Conservation (phyloP, 1,140 invertebrate species). For the Cepaea nemoralis region DNA sequence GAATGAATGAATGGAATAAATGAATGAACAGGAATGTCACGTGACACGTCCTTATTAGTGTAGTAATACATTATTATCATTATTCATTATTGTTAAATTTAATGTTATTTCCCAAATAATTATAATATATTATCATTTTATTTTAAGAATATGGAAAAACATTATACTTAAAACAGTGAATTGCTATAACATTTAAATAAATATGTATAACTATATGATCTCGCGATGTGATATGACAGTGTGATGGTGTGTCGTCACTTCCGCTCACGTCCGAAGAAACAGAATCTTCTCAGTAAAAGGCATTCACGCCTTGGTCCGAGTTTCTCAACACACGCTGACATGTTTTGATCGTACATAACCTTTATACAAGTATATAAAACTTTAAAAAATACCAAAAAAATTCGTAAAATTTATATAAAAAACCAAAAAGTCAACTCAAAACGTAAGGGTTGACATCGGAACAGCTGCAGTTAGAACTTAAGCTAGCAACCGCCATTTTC, state of each 20-base stretch:
- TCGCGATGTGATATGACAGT: too few species aligned
- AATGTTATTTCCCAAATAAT: too few species aligned
- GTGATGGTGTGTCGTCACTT: slow-evolving; percentile 34
- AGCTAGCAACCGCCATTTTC: slow-evolving; percentile 95
- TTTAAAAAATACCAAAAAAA: slow-evolving; percentile 39
- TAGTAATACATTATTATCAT: too few species aligned
- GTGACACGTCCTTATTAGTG: too few species aligned
- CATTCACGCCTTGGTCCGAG: slow-evolving; percentile 23
- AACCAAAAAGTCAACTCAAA: slow-evolving; percentile 43
- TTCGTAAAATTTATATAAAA: slow-evolving; percentile 39
- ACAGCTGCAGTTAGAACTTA: slow-evolving; percentile 91
- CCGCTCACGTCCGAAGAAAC: slow-evolving; percentile 33
- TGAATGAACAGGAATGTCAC: too few species aligned
- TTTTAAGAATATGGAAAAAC: too few species aligned
- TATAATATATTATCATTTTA: too few species aligned
- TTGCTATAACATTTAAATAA: too few species aligned
- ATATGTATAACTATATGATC: too few species aligned
- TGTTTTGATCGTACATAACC: slow-evolving; percentile 36
- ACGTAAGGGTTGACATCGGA: background rate
- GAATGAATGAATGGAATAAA: too few species aligned
- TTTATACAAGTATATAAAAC: slow-evolving; percentile 22
- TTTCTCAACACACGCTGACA: slow-evolving; percentile 23
- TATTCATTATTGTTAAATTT: too few species aligned
- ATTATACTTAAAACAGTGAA: too few species aligned
- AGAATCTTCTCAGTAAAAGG: slow-evolving; percentile 36